Percentiles rank a stretch among this genome's conserved stretches.
phyloP scores from a whole-genome alignment of 2,113 vertebrate species.

The Tragelaphus buxtoni region DNA sequence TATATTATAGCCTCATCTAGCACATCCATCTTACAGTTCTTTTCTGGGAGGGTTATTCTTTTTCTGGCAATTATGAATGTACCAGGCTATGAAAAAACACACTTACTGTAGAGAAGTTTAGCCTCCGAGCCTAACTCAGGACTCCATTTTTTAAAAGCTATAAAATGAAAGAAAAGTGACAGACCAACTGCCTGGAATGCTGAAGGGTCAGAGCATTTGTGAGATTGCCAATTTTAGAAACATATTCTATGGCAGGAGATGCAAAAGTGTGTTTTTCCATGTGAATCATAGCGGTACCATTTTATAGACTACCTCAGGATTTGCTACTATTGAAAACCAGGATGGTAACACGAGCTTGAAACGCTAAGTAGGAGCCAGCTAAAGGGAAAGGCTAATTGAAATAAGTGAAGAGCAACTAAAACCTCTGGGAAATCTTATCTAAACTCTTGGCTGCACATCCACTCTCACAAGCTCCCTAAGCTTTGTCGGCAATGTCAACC shows the following conservation, averaged over 20 bases:
- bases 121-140: not conserved
- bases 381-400: slow-evolving; percentile 36
- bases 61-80: not conserved
- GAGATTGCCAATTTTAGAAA: not conserved
- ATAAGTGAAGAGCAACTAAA: slow-evolving; percentile 28
- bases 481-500: not conserved
- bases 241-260: not conserved
- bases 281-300: not conserved
- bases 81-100: not conserved
- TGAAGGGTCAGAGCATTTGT: not conserved
- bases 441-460: not conserved
- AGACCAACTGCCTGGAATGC: not conserved
- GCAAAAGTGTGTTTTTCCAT: not conserved
- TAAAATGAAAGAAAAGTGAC: not conserved
- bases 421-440: slow-evolving; percentile 43
- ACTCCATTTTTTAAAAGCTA: not conserved
- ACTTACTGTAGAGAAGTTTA: not conserved
- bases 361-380: not conserved
- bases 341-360: slow-evolving; percentile 37
- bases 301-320: not conserved
- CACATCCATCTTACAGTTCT: not conserved
- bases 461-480: not conserved
- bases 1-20: not conserved
- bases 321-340: slow-evolving; percentile 41
- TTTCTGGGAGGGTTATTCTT: not conserved